Evolutionary conservation across 1,140 invertebrate species (phyloP).

Genomic region (Metopolophium dirhodum): DNA sequence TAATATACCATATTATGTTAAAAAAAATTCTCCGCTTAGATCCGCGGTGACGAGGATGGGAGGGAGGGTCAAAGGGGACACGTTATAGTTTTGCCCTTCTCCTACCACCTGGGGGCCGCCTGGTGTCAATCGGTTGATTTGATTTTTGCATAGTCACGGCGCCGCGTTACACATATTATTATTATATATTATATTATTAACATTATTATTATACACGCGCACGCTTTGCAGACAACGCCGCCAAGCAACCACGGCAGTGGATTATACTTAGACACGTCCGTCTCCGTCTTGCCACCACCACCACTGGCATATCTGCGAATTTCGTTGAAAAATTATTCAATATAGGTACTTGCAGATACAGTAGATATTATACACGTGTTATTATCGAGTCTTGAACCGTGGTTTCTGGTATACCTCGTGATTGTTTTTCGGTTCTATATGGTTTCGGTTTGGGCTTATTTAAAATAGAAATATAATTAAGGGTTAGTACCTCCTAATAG

Average conservation of each 20-base stretch:
- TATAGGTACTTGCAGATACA: background rate
- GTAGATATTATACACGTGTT: background rate
- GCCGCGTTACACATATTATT: conserved; percentile 25
- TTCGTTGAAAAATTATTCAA: background rate
- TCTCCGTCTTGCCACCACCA: background rate
- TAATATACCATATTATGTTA: background rate
- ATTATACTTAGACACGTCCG: conserved; percentile 44
- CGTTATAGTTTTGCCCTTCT: conserved; percentile 13
- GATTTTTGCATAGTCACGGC: conserved; percentile 56
- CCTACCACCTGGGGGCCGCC: background rate
- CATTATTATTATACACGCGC: conserved; percentile 36
- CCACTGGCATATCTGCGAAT: background rate
- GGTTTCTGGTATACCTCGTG: background rate
- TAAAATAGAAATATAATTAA: background rate
- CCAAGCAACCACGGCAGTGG: background rate
- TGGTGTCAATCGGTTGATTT: conserved; percentile 32
- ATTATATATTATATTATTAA: conserved; percentile 2
- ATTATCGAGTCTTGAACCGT: background rate
- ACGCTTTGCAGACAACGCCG: background rate
- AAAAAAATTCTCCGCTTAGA: background rate
- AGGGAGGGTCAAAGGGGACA: conserved; percentile 3
- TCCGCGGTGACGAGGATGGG: background rate
- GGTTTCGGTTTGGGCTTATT: background rate
- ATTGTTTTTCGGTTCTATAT: background rate
- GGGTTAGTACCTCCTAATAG: background rate